Percentiles rank a stretch among this genome's conserved stretches.
These are phyloP conservation scores for Cygnus atratus DNA, from an alignment of 2,113 vertebrate species.

Conservation along the genomic window DNA sequence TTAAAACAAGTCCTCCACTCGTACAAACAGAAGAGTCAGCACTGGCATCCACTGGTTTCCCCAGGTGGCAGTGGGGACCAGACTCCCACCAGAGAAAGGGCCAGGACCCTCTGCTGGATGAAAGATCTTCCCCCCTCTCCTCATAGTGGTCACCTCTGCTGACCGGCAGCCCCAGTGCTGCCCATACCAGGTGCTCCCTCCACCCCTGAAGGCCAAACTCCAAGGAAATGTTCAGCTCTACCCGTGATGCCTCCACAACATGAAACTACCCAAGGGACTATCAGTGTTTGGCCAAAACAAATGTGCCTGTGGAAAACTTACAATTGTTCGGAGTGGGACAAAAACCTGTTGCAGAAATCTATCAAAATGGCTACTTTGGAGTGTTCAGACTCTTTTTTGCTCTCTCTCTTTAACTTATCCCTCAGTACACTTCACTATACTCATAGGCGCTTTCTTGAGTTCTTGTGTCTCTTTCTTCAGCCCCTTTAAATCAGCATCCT, in stretches of 20 bases:
- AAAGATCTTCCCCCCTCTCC: neutral
- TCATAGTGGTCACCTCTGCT: neutral
- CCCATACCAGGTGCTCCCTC: neutral
- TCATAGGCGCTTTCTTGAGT: neutral
- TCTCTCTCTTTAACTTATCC: neutral
- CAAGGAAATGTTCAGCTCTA: neutral
- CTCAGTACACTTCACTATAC: neutral
- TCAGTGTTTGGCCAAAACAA: neutral
- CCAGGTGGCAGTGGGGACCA: neutral
- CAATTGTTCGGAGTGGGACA: neutral
- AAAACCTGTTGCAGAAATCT: neutral
- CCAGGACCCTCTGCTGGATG: neutral
- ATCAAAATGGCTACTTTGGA: neutral
- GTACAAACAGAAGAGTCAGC: neutral
- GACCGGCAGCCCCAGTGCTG: rapidly evolving
- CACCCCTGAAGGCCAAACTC: neutral
- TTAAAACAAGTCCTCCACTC: neutral
- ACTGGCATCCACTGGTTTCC: neutral
- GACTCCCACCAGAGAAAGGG: neutral
- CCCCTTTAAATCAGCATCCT: neutral
- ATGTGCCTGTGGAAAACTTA: neutral
- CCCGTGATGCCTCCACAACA: neutral
- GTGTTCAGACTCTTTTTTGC: neutral
- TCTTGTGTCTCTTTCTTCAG: neutral
- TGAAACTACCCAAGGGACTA: neutral